phyloP scores from a whole-genome alignment of 1,140 invertebrate genomes.

The Drosophila leontia region DNA sequence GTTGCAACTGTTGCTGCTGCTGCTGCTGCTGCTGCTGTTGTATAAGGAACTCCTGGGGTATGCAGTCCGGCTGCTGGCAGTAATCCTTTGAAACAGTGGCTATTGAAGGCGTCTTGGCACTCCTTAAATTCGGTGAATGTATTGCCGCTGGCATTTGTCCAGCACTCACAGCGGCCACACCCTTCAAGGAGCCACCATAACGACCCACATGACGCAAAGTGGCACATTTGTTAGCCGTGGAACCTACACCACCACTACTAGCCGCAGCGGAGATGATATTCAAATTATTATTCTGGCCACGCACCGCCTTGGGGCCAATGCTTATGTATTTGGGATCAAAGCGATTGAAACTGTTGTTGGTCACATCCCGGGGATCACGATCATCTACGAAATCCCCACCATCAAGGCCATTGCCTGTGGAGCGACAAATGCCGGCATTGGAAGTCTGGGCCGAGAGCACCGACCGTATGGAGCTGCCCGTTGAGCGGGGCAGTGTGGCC shows the following conservation, averaged over 20 bases:
- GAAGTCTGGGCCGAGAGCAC: slow-evolving; percentile 76
- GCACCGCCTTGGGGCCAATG: slow-evolving; percentile 87
- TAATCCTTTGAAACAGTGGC: slow-evolving; percentile 84
- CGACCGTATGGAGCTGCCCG: slow-evolving; percentile 79
- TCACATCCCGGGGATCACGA: slow-evolving; percentile 84
- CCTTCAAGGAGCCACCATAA: slow-evolving; percentile 85
- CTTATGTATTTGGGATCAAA: slow-evolving; percentile 88
- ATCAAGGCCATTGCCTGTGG: slow-evolving; percentile 75
- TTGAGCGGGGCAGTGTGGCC: slow-evolving; percentile 78
- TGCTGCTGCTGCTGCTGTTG: slow-evolving; percentile 41
- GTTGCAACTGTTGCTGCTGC: slow-evolving; percentile 6
- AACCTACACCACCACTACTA: neutral
- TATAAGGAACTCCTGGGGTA: slow-evolving; percentile 72
- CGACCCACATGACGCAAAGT: slow-evolving; percentile 83
- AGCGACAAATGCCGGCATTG: slow-evolving; percentile 71
- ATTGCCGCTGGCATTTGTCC: slow-evolving; percentile 26
- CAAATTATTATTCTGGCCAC: slow-evolving; percentile 80
- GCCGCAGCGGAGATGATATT: slow-evolving; percentile 66
- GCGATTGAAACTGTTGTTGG: slow-evolving; percentile 86
- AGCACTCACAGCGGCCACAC: slow-evolving; percentile 57
- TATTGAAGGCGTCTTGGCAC: slow-evolving; percentile 81
- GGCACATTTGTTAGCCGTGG: slow-evolving; percentile 78
- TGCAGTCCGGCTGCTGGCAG: slow-evolving; percentile 81
- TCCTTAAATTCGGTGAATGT: slow-evolving; percentile 78
- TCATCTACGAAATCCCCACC: slow-evolving; percentile 52